Evolutionary conservation across 2,888 invertebrate genomes (phyloP).

Genomic region (Tyria jacobaeae): DNA sequence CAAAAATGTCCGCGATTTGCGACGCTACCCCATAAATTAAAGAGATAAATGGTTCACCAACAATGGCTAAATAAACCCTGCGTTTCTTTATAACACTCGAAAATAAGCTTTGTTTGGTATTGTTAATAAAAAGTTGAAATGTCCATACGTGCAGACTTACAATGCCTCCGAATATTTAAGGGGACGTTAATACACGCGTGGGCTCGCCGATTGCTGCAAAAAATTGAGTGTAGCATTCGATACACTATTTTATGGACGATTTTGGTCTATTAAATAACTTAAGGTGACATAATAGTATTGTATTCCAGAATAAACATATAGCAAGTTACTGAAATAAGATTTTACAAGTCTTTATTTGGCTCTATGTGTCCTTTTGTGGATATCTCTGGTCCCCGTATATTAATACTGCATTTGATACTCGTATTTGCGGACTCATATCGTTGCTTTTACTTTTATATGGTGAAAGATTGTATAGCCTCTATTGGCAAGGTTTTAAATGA

Average conservation of each 20-base stretch:
- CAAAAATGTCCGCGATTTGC: constrained; percentile 80
- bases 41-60: constrained; percentile 83
- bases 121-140: constrained; percentile 77
- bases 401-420: constrained; percentile 27
- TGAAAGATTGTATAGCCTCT: neutral
- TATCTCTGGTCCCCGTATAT: constrained; percentile 27
- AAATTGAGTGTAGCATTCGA: constrained; percentile 58
- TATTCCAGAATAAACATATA: constrained; percentile 36
- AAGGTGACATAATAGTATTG: constrained; percentile 50
- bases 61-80: constrained; percentile 83
- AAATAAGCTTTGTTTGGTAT: constrained; percentile 76
- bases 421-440: neutral
- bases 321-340: constrained; percentile 51
- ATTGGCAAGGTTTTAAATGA: neutral
- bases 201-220: constrained; percentile 67
- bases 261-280: constrained; percentile 62
- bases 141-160: constrained; percentile 68
- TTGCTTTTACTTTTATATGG: constrained; percentile 3
- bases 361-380: constrained; percentile 52
- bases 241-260: constrained; percentile 66
- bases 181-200: constrained; percentile 65
- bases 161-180: constrained; percentile 74
- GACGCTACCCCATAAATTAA: constrained; percentile 82
- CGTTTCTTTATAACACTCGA: constrained; percentile 78
- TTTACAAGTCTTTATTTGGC: constrained; percentile 57